Percentiles rank a stretch among this genome's conserved stretches.
These are phyloP conservation scores for Paratilapia polleni DNA, from an alignment of 2,113 vertebrate species.

Conservation along the genomic window DNA sequence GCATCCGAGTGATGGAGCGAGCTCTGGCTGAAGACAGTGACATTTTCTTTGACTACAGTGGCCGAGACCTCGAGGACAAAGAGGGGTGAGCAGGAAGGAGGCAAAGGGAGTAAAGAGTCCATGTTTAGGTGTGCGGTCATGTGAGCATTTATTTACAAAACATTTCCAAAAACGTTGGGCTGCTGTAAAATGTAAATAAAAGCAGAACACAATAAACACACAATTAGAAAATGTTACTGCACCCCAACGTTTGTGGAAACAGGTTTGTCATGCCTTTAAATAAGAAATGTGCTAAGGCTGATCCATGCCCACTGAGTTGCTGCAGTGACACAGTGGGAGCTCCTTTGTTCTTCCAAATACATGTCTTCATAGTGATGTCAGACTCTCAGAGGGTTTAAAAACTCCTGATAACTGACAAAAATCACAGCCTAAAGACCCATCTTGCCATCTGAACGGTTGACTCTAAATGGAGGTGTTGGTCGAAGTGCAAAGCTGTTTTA, in stretches of 20 bases:
- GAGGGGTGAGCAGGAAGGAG: slow-evolving; percentile 86
- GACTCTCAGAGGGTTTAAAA: slow-evolving; percentile 38
- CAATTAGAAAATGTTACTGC: no score
- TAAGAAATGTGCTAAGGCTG: slow-evolving; percentile 45
- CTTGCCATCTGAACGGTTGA: slow-evolving; percentile 4
- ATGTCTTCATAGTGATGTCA: slow-evolving; percentile 67
- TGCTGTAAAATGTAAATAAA: no score
- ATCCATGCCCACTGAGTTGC: slow-evolving; percentile 60
- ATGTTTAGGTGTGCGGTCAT: neutral
- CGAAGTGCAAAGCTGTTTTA: slow-evolving; percentile 49
- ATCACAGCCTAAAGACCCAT: slow-evolving; percentile 26
- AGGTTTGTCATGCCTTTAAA: neutral
- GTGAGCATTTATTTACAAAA: slow-evolving; percentile 28
- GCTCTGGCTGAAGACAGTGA: slow-evolving; percentile 93
- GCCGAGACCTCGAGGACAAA: slow-evolving; percentile 92
- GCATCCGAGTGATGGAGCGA: slow-evolving; percentile 94
- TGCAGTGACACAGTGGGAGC: slow-evolving; percentile 1
- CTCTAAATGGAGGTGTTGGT: slow-evolving; percentile 43
- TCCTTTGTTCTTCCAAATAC: slow-evolving; percentile 71
- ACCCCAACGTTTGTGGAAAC: neutral
- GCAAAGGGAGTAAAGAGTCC: neutral
- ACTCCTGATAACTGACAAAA: slow-evolving; percentile 34
- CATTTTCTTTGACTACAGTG: slow-evolving; percentile 97
- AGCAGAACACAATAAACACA: no score
- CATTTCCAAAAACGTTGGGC: no score